These are phyloP conservation scores for Lithobates sylvaticus DNA, from an alignment of 2,797 vertebrate species.

Conservation along the genomic window DNA sequence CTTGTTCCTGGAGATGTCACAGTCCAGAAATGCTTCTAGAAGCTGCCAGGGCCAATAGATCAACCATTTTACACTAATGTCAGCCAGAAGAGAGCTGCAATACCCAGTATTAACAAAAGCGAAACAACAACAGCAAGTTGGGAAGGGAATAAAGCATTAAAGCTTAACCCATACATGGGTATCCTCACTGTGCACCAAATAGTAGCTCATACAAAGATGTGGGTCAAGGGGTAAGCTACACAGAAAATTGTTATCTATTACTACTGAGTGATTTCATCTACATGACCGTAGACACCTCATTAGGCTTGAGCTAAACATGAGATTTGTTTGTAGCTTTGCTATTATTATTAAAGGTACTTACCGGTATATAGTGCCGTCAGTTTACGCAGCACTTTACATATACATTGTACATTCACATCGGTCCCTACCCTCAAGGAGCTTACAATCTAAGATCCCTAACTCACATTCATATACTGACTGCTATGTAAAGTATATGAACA, in stretches of 20 bases:
- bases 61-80: not conserved
- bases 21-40: not conserved
- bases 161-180: not conserved
- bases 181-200: not conserved
- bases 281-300: too few species aligned
- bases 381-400: too few species aligned
- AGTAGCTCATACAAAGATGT: too few species aligned
- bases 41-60: not conserved
- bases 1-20: constrained; percentile 10
- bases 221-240: too few species aligned
- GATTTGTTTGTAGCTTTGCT: too few species aligned
- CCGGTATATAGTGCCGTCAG: too few species aligned
- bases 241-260: too few species aligned
- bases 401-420: too few species aligned
- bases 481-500: not conserved
- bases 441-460: too few species aligned
- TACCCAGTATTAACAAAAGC: not conserved
- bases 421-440: too few species aligned
- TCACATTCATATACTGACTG: not conserved
- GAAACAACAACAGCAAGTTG: not conserved
- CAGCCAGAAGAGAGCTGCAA: not conserved
- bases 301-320: not conserved
- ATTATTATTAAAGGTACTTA: too few species aligned
- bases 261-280: too few species aligned
- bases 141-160: not conserved